phyloP scores from a whole-genome alignment of 64 coral and sea anemone genomes.

The Trachythela sp. region DNA sequence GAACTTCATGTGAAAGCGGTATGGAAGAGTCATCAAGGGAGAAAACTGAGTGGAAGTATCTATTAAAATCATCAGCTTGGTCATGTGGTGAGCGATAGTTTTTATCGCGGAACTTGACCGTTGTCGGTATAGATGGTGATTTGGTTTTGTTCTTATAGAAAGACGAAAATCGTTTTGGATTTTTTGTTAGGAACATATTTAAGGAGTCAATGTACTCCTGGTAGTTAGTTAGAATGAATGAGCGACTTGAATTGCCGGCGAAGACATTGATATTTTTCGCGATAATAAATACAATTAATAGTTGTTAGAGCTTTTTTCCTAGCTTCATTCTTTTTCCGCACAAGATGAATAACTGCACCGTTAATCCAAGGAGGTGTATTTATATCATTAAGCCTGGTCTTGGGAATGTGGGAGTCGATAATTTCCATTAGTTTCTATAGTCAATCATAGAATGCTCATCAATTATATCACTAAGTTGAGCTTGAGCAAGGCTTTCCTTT shows the following conservation, averaged over 20 bases:
- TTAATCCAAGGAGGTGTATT: conserved; percentile 47
- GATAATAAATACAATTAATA: neutral
- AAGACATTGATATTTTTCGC: no score
- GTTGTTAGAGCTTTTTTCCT: conserved; percentile 29
- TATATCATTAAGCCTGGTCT: conserved; percentile 30
- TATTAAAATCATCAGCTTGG: conserved; percentile 32
- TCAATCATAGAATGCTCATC: neutral
- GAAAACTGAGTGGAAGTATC: no score
- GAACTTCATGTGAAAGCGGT: neutral
- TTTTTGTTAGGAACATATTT: neutral
- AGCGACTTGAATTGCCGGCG: neutral
- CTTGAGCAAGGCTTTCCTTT: conserved; percentile 18
- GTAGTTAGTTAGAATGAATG: conserved; percentile 23
- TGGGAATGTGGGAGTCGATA: conserved; percentile 21
- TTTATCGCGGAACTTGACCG: neutral
- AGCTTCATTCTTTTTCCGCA: conserved; percentile 21
- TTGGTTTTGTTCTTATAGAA: conserved; percentile 24
- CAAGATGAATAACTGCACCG: conserved; percentile 30
- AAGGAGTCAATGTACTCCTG: conserved; percentile 3
- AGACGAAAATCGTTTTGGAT: conserved; percentile 26
- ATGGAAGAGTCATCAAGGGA: no score
- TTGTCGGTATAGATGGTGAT: neutral
- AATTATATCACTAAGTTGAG: neutral
- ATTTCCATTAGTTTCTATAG: conserved; percentile 31
- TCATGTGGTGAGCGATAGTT: neutral